phyloP scores from a whole-genome alignment of 2,797 vertebrate genomes.

The Taenioides sp. region DNA sequence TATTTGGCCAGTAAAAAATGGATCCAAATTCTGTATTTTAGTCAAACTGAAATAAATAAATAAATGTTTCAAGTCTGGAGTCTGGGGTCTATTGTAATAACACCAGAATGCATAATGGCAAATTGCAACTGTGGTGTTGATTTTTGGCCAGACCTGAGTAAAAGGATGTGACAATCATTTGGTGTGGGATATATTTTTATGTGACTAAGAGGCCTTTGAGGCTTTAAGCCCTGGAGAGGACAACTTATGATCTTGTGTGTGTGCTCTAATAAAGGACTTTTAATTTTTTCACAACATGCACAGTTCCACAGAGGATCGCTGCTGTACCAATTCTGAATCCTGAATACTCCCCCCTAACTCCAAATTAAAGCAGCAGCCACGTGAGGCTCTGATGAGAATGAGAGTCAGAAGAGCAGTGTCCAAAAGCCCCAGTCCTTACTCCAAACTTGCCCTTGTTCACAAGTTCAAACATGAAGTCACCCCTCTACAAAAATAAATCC shows the following conservation, averaged over 20 bases:
- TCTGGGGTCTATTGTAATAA: neutral
- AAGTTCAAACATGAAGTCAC: slow-evolving; percentile 39
- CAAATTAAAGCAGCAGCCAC: neutral
- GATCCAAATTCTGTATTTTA: too few relatives aligned
- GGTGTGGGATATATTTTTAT: neutral
- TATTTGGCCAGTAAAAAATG: neutral
- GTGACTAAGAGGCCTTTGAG: neutral
- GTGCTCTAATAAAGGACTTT: too few relatives aligned
- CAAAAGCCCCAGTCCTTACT: neutral
- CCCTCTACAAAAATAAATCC: neutral
- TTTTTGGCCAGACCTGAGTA: too few relatives aligned
- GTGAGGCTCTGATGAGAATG: neutral
- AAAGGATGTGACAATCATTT: neutral
- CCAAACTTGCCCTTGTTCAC: slow-evolving; percentile 16
- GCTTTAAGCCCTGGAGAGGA: too few relatives aligned
- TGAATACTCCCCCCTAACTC: neutral
- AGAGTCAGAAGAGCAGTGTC: neutral
- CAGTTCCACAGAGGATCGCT: too few relatives aligned
- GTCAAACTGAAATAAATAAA: too few relatives aligned
- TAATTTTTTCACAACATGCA: too few relatives aligned
- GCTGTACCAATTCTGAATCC: too few relatives aligned
- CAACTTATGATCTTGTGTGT: too few relatives aligned
- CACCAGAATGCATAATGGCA: neutral
- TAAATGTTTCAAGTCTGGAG: neutral
- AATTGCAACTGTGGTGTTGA: neutral